Evolutionary conservation across 2,797 vertebrate species (phyloP), one percentile per base, ranked within the genome.

Genomic region (Sebastes minor): DNA sequence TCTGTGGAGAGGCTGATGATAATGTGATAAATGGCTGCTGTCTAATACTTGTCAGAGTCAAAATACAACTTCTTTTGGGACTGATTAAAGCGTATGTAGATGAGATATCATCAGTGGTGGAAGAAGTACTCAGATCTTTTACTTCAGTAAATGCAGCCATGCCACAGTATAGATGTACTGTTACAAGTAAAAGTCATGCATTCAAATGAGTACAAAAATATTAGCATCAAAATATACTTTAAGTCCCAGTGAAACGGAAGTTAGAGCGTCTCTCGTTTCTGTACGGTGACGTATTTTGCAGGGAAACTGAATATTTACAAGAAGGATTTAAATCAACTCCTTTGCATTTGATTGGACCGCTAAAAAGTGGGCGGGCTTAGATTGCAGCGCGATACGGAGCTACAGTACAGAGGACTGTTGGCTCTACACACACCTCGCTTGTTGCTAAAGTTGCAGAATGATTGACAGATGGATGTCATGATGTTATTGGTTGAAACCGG

Each of bases 11-110:
- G 69, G 63, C 56, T 33, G 30, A 68, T 0, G 10, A 32, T 22
- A 66, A 80, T 13, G 10, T 83, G 63, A 87, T 42, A 71, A 80
- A 85, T 56, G 27, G 56, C 52, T 73, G 35, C 63, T 55, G 66
- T 74, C 71, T 65, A 16, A 76, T 52, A 68, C 72, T 71, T 80
- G n/a, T 74, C 64, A 59, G 14, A 63, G 11, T 46, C 5, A 73
- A 80, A 82, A 76, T 25, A 80, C 20, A 65, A 57, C 25, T 16
- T 80, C 0, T 66, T 35, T 82, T 53, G 22, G 33, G 22, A 5
- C 35, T 63, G 38, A 32, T 72, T 69, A 3, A 72, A 65, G 56
- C 27, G 61, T 63, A 28, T 64, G 27, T 22, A 33, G 30, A 71
- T 64, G 66, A 72, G 32, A 8, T 4, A 49, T 59, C 63, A 25